Conservation (phyloP, 2,113 vertebrate genomes). For the Eretmochelys imbricata region DNA sequence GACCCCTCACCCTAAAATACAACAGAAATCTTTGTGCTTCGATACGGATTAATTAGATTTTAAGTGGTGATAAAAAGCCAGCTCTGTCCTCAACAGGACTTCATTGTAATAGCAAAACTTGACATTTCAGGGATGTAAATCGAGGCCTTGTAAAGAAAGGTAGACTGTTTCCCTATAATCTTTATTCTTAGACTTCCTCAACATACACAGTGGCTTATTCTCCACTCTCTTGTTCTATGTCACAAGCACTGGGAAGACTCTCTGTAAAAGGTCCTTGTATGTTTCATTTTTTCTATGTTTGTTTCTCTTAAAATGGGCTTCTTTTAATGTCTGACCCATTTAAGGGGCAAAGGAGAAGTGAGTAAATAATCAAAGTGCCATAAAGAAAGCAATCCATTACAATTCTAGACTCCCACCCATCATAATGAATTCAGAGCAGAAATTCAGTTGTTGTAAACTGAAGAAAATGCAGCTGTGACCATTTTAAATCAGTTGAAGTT, state of each 20-base stretch:
- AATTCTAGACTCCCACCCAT: conserved; percentile 47
- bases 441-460: conserved; percentile 1
- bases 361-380: conserved; percentile 25
- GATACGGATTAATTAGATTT: conserved; percentile 90
- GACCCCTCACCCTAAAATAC: conserved; percentile 89
- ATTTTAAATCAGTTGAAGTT: conserved; percentile 42
- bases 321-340: conserved; percentile 52
- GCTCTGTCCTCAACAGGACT: conserved; percentile 83
- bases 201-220: conserved; percentile 75
- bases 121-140: conserved; percentile 82
- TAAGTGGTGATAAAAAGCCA: conserved; percentile 86
- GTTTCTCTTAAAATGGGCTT: conserved; percentile 69
- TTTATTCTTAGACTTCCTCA: conserved; percentile 78
- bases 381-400: conserved; percentile 17
- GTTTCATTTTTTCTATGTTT: conserved; percentile 72
- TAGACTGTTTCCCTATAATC: conserved; percentile 82
- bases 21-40: conserved; percentile 90
- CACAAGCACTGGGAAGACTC: conserved; percentile 60
- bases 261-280: conserved; percentile 69
- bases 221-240: conserved; percentile 67
- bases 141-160: conserved; percentile 82
- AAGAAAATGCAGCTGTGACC: not conserved
- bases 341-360: conserved; percentile 60
- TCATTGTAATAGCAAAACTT: conserved; percentile 85
- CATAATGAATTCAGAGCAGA: conserved; percentile 35